Evolutionary conservation across 1,140 invertebrate species (phyloP).

Genomic region (Galleria mellonella): DNA sequence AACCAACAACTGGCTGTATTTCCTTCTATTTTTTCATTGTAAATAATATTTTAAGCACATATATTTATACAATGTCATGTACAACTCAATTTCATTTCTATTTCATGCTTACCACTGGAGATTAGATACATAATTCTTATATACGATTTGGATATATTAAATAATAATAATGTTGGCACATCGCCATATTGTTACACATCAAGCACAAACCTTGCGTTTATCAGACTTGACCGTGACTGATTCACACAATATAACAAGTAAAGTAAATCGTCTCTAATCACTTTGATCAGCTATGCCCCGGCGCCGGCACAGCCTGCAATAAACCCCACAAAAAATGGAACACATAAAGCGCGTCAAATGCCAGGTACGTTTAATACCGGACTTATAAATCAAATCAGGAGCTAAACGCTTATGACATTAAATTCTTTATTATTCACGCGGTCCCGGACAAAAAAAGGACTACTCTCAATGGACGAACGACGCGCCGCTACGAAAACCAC

Average conservation of each 20-base stretch:
- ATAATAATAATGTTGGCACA: no score
- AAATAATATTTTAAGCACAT: no score
- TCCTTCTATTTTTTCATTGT: no score
- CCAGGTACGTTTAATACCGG: constrained; percentile 29
- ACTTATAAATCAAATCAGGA: constrained; percentile 56
- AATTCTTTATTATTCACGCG: constrained; percentile 60
- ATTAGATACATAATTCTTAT: no score
- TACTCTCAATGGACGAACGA: constrained; percentile 20
- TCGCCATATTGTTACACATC: no score
- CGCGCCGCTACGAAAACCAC: constrained; percentile 49
- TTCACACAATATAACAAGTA: constrained; percentile 8
- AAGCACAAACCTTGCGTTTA: no score
- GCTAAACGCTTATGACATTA: constrained; percentile 62
- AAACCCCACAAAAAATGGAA: constrained; percentile 24
- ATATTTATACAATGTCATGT: no score
- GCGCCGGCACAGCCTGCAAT: constrained; percentile 25
- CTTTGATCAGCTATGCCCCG: constrained; percentile 33
- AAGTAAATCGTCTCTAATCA: constrained; percentile 42
- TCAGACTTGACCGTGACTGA: no score
- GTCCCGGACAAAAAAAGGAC: constrained; percentile 29
- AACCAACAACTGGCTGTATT: no score
- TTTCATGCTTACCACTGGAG: no score
- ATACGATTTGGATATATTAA: no score
- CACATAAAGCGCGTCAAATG: constrained; percentile 32
- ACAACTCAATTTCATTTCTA: no score